Evolutionary conservation across 2,113 vertebrate species (phyloP).

Genomic region (Geococcyx californianus): DNA sequence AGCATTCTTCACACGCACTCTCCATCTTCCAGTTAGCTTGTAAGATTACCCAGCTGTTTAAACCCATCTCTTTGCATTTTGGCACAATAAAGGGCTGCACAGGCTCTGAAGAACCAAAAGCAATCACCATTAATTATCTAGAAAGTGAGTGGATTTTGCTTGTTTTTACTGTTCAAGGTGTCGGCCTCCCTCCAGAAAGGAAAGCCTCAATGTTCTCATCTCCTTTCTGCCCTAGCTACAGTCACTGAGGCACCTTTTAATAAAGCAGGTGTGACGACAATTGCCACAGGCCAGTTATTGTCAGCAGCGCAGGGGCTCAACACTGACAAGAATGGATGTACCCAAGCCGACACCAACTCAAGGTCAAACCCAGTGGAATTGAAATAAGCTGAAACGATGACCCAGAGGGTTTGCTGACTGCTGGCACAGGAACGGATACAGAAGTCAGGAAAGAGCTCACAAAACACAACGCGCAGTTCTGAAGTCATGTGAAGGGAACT

Average conservation of each 20-base stretch:
- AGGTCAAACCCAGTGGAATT: conserved; percentile 2
- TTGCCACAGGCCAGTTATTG: background rate
- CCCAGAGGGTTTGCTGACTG: background rate
- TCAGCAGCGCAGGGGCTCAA: background rate
- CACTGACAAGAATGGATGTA: background rate
- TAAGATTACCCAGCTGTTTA: background rate
- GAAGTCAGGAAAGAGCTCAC: background rate
- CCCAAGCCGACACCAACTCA: background rate
- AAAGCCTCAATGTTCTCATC: background rate
- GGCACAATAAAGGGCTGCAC: background rate
- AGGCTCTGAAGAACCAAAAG: background rate
- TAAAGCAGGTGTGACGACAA: background rate
- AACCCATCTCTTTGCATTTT: background rate
- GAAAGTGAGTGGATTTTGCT: background rate
- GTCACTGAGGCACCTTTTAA: background rate
- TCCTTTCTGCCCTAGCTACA: background rate
- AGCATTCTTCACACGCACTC: background rate
- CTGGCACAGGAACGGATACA: background rate
- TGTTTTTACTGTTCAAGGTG: background rate
- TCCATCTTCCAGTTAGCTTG: background rate
- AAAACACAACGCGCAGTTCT: background rate
- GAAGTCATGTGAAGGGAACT: background rate
- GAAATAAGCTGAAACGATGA: background rate
- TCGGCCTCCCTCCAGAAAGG: background rate
- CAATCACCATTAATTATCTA: background rate